Conservation (phyloP, 1,140 invertebrate species). For the Zaprionus tsacasi region DNA sequence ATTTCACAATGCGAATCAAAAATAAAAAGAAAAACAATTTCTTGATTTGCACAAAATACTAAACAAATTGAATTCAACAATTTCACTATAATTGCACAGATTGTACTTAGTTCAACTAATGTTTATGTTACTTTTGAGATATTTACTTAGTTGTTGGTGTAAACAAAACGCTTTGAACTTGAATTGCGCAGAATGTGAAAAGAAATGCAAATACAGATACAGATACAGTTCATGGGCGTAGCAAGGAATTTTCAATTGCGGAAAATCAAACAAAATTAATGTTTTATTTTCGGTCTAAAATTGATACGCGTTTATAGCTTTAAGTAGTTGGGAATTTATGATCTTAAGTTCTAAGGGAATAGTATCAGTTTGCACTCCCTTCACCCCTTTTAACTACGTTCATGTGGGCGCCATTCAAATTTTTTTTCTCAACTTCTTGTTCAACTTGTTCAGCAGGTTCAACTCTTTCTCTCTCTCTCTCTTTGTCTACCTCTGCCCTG, state of each 20-base stretch:
- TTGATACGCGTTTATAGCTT: too few species aligned
- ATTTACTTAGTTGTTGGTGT: slow-evolving; percentile 14
- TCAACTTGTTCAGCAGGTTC: slow-evolving; percentile 46
- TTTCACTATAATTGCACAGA: slow-evolving; percentile 21
- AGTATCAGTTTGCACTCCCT: not conserved
- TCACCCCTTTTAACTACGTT: not conserved
- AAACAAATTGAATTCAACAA: slow-evolving; percentile 14
- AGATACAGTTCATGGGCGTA: not conserved
- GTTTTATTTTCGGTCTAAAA: not conserved
- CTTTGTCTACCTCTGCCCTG: slow-evolving; percentile 1
- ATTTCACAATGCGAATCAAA: slow-evolving; percentile 13
- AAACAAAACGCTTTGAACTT: slow-evolving; percentile 33
- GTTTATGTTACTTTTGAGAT: slow-evolving; percentile 8
- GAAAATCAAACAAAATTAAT: slow-evolving; percentile 6
- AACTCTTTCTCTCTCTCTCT: not conserved
- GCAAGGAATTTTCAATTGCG: not conserved
- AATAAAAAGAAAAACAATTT: slow-evolving; percentile 1
- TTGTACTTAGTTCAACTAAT: not conserved
- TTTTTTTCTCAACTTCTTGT: slow-evolving; percentile 30
- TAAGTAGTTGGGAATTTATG: not conserved
- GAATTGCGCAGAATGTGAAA: slow-evolving; percentile 34
- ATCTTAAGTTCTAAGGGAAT: not conserved
- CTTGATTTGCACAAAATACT: slow-evolving; percentile 3
- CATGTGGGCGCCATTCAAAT: slow-evolving; percentile 39
- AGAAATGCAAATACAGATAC: slow-evolving; percentile 6